These are phyloP conservation scores for Dasypogon diadema DNA, from an alignment of 2,888 invertebrate species.

Conservation along the genomic window DNA sequence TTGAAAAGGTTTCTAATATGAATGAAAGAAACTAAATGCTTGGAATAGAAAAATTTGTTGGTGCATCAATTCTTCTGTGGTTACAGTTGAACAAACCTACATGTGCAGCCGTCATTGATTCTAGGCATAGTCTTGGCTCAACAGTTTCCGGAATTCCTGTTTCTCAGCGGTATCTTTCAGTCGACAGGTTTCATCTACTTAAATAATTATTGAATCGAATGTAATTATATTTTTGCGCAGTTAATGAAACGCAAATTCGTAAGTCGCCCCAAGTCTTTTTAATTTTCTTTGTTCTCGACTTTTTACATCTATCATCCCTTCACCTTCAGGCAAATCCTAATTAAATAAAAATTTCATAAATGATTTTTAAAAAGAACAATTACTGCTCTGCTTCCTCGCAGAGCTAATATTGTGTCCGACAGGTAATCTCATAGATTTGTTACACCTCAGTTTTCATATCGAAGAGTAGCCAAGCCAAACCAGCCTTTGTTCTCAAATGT, in stretches of 20 bases:
- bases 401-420: conserved; percentile 32
- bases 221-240: conserved; percentile 39
- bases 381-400: conserved; percentile 15
- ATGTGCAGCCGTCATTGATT: too few relatives aligned
- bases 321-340: conserved; percentile 8
- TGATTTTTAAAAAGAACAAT: conserved; percentile 2
- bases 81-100: too few relatives aligned
- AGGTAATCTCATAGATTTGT: conserved; percentile 55
- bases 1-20: too few relatives aligned
- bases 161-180: too few relatives aligned
- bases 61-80: too few relatives aligned
- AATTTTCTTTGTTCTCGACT: conserved; percentile 40
- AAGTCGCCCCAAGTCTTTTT: conserved; percentile 42
- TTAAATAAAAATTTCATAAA: conserved; percentile 30
- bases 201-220: conserved; percentile 43
- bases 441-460: conserved; percentile 53
- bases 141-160: too few relatives aligned
- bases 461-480: conserved; percentile 56
- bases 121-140: too few relatives aligned
- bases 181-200: too few relatives aligned
- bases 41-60: too few relatives aligned
- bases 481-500: conserved; percentile 57
- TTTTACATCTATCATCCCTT: conserved; percentile 7
- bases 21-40: too few relatives aligned
- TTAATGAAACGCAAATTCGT: conserved; percentile 41